Conservation (phyloP, 2,113 vertebrate genomes). For the Nibea coibor region DNA sequence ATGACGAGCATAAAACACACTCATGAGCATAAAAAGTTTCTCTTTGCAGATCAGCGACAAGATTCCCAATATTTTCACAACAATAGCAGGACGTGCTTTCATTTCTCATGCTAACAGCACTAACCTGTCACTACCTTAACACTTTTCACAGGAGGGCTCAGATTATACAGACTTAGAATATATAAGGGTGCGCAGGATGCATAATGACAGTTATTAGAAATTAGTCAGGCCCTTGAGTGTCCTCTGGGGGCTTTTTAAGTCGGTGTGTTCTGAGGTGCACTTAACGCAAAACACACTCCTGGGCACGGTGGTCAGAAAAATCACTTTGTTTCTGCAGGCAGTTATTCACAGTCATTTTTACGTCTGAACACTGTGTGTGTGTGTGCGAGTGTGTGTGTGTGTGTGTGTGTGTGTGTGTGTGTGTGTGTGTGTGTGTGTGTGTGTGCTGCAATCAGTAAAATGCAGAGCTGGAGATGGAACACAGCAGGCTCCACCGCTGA, state of each 20-base stretch:
- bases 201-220: not conserved
- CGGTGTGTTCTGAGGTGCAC: slow-evolving; percentile 19
- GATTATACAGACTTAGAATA: no score
- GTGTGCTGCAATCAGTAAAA: slow-evolving; percentile 43
- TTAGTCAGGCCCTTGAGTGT: not conserved
- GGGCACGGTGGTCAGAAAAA: slow-evolving; percentile 1
- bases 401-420: slow-evolving; percentile 1
- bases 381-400: not conserved
- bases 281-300: slow-evolving; percentile 4
- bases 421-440: not conserved
- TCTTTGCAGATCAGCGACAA: not conserved
- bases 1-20: not conserved
- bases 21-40: not conserved
- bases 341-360: slow-evolving; percentile 22
- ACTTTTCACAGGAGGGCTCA: not conserved
- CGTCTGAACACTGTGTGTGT: slow-evolving; percentile 1
- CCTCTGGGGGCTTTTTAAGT: not conserved
- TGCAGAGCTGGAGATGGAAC: slow-evolving; percentile 53
- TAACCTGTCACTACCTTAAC: not conserved
- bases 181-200: not conserved
- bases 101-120: not conserved
- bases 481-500: slow-evolving; percentile 45
- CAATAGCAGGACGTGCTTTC: not conserved
- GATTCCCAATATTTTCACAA: not conserved
- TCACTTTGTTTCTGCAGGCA: slow-evolving; percentile 12